Percentiles rank a stretch among this genome's conserved stretches.
Evolutionary conservation across 2,888 invertebrate genomes (phyloP).

Genomic region (Neoitamus cyanurus): DNA sequence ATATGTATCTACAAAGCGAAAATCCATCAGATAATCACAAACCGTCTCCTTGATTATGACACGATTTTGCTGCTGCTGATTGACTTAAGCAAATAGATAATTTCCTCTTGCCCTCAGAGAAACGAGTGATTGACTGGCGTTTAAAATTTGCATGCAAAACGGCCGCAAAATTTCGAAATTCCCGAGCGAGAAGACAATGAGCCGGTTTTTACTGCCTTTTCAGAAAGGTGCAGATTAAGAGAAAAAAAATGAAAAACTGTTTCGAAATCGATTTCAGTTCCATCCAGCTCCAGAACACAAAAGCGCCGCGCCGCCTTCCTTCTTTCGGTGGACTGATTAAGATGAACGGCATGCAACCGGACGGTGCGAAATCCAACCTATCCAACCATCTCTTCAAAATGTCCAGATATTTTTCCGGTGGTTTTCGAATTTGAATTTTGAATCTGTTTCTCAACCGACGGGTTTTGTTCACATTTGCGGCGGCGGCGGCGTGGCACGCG

Average conservation of each 20-base stretch:
- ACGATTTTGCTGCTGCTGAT: background rate
- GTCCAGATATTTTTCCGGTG: background rate
- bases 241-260: background rate
- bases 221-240: background rate
- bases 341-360: background rate
- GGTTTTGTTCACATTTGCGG: background rate
- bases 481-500: background rate
- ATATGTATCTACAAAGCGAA: background rate
- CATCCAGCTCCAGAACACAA: background rate
- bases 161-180: background rate
- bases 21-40: background rate
- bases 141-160: slow-evolving; percentile 20
- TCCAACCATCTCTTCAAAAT: background rate
- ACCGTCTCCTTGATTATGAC: background rate
- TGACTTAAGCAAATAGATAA: background rate
- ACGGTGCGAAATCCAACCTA: background rate
- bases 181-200: background rate
- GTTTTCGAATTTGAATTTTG: background rate
- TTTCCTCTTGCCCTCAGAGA: background rate
- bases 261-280: slow-evolving; percentile 14
- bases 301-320: background rate
- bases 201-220: background rate
- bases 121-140: slow-evolving; percentile 18
- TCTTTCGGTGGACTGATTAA: background rate
- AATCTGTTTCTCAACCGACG: background rate